Percentiles rank a stretch among this genome's conserved stretches.
Conservation (phyloP, 2,113 vertebrate genomes). For the Trematocara macrostoma region DNA sequence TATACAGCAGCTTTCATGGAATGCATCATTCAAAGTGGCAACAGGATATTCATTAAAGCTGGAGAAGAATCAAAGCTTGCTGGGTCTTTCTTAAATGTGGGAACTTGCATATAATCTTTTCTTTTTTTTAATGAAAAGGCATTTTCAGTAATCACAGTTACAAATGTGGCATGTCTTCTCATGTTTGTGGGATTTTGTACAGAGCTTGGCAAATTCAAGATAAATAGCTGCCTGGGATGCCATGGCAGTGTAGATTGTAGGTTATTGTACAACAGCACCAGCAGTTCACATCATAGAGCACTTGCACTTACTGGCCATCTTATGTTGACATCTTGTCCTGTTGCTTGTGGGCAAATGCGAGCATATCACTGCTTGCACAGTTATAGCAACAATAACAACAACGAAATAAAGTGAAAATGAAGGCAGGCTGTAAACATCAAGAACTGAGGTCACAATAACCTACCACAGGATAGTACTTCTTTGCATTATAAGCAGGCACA, state of each 20-base stretch:
- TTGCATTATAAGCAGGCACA: neutral
- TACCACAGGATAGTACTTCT: neutral
- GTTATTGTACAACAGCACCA: slow-evolving; percentile 8
- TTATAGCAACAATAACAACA: neutral
- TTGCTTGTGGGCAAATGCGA: neutral
- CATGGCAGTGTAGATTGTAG: neutral
- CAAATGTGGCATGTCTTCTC: slow-evolving; percentile 7
- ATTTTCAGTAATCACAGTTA: neutral
- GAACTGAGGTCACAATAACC: neutral
- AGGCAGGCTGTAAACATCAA: neutral
- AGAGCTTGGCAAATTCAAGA: slow-evolving; percentile 8
- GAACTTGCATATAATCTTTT: neutral
- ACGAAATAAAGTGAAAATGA: neutral
- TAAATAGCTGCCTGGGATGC: slow-evolving; percentile 14
- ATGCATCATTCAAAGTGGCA: neutral
- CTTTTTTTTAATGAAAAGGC: neutral
- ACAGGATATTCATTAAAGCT: neutral
- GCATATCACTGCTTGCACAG: neutral
- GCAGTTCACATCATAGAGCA: neutral
- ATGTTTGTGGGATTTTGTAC: neutral
- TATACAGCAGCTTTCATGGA: neutral
- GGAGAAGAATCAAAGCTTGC: neutral
- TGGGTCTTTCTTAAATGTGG: neutral
- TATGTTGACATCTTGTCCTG: neutral
- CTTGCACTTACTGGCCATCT: neutral